These are phyloP conservation scores for Yoshiicerus persimilis DNA, from an alignment of 1,140 invertebrate species.

Conservation along the genomic window DNA sequence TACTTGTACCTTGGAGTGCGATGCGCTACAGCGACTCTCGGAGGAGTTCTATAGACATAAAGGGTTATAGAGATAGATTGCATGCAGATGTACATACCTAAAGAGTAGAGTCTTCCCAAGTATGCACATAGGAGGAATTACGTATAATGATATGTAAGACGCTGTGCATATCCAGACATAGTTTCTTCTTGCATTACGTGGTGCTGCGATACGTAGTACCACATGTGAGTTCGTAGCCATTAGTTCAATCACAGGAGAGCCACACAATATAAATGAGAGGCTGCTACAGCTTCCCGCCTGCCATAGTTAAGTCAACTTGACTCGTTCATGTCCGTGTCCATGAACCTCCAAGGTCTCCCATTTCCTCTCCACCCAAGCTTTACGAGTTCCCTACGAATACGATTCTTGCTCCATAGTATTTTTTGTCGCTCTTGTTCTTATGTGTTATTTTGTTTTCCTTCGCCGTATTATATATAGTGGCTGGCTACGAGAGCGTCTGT, in stretches of 20 bases:
- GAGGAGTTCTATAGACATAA: neutral
- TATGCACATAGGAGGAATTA: too few species aligned
- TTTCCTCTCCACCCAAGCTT: slow-evolving; percentile 28
- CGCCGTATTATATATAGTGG: neutral
- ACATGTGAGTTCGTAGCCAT: neutral
- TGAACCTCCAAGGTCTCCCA: slow-evolving; percentile 45
- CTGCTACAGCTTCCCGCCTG: neutral
- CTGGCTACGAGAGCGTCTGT: neutral
- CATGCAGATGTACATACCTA: neutral
- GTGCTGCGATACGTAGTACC: neutral
- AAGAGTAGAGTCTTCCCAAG: neutral
- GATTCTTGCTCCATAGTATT: neutral
- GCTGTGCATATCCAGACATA: neutral
- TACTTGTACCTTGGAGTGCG: too few species aligned
- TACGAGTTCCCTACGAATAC: slow-evolving; percentile 4
- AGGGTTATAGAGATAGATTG: neutral
- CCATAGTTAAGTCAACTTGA: slow-evolving; percentile 17
- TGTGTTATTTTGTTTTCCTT: slow-evolving; percentile 14
- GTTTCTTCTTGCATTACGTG: neutral
- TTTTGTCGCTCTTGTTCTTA: slow-evolving; percentile 15
- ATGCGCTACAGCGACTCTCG: neutral
- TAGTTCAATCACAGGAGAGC: neutral
- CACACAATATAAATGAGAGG: neutral
- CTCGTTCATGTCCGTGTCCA: slow-evolving; percentile 32
- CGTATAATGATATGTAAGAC: neutral